These are phyloP conservation scores for Empidonax alnorum DNA, from an alignment of 2,113 vertebrate species.

Conservation along the genomic window DNA sequence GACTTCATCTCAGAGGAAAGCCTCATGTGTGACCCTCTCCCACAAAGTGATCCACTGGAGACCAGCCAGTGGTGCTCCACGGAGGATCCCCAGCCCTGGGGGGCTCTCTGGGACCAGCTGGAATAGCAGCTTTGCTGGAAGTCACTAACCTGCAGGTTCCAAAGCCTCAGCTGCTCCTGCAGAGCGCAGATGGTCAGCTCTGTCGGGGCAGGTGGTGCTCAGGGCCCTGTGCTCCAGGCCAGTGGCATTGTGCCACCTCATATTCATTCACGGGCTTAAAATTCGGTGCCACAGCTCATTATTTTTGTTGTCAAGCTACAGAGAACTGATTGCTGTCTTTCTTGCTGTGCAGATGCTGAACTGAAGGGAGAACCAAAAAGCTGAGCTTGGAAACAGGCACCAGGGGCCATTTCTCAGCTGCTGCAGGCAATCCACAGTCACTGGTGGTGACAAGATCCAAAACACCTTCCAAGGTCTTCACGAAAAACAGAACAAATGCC, in stretches of 20 bases:
- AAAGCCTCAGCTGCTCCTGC: fast-evolving
- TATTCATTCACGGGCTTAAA: not conserved
- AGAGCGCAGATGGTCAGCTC: not conserved
- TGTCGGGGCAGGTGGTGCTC: fast-evolving
- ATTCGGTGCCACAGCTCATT: not conserved
- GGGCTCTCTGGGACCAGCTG: not conserved
- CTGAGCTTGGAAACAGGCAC: not conserved
- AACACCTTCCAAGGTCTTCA: not conserved
- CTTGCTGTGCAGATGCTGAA: not conserved
- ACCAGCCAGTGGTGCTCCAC: not conserved
- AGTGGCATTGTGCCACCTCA: not conserved
- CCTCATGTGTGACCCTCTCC: not conserved
- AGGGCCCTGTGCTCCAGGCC: not conserved
- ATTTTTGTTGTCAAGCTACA: not conserved
- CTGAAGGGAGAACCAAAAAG: not conserved
- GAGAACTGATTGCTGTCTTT: not conserved
- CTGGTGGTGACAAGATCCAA: not conserved
- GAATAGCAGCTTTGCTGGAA: not conserved
- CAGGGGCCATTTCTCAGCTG: not conserved
- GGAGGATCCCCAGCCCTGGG: not conserved
- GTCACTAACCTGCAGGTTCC: not conserved
- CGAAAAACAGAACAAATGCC: not conserved
- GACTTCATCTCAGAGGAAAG: not conserved
- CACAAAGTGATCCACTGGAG: not conserved
- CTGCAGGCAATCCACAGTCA: not conserved